Evolutionary conservation across 2,797 vertebrate genomes (phyloP), one percentile per base, ranked within the genome.

Genomic region (Telmatherina bonti): DNA sequence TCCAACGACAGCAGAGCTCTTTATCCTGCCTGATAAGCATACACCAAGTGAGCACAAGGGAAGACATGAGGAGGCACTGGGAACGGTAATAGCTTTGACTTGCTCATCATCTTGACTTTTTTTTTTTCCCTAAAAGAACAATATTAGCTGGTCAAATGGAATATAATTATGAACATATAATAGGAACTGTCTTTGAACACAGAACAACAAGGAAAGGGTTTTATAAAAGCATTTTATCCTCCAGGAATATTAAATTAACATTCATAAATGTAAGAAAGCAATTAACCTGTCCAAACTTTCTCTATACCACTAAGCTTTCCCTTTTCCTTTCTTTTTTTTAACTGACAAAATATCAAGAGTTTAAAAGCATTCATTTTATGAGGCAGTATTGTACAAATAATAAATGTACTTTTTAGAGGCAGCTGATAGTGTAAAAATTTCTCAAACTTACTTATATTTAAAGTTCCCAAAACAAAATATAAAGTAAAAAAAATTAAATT

Each of bases 1-100:
- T 63, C 97, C 97, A 11, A 98, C 96, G 0, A 95, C 96, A 35
- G 97, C 97, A 16, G 97, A 99, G 58, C 96, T 99, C 59, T 99
- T 98, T 72, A 95, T 99, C 65, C 91, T 99, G 9, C 97, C 97
- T 29, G 91, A 93, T 29, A 95, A 93, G 81, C 94, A 95, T n/a
- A 67, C 66, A 3, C 78, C 90, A 26, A 94, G 92, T 0, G 95
- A 96, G 83, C 93, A 95, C 86, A 96, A 95, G 89, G 96, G 94
- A 91, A 93, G 90, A 73, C 93, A 70, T 0, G 94, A 95, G 74
- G 93, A 92, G 43, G 94, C 96, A 68, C 90, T 99, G 31, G 95
- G 96, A 33, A 93, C 93, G 87, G 97, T 97, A 90, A 91, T 94
- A 79, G 7, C 6, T 15, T 38, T 2, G 6, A 54, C 51, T 31